Conservation (phyloP, 2,113 vertebrate species). For the Odocoileus hemionus region DNA sequence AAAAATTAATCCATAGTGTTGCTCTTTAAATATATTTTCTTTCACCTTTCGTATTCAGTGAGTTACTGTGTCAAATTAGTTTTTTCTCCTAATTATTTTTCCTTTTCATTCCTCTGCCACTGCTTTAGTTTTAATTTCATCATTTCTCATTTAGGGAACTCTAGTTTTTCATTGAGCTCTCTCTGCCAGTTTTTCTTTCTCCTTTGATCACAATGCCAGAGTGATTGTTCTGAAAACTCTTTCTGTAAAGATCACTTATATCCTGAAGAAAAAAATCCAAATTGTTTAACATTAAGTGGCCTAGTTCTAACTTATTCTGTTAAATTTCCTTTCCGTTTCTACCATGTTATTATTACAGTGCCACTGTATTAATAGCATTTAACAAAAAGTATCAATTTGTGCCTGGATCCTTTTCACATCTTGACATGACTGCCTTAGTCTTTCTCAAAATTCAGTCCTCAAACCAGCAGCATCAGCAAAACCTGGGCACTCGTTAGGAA, state of each 20-base stretch:
- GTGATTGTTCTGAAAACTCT: background rate
- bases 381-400: background rate
- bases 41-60: background rate
- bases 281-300: background rate
- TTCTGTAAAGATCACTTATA: background rate
- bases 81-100: background rate
- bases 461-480: background rate
- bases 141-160: background rate
- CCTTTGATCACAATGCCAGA: background rate
- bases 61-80: background rate
- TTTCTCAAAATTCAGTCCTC: background rate
- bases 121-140: conserved; percentile 14
- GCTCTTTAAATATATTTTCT: background rate
- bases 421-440: background rate
- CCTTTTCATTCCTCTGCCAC: background rate
- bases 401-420: background rate
- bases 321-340: background rate
- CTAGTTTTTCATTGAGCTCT: background rate
- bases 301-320: background rate
- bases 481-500: background rate
- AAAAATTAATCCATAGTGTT: background rate
- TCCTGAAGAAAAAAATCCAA: background rate
- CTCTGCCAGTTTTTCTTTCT: background rate
- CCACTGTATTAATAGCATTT: background rate
- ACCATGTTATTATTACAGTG: background rate